Base-by-base conservation (phyloP, 1,140 invertebrate species). In the Drosophila guanche region DNA sequence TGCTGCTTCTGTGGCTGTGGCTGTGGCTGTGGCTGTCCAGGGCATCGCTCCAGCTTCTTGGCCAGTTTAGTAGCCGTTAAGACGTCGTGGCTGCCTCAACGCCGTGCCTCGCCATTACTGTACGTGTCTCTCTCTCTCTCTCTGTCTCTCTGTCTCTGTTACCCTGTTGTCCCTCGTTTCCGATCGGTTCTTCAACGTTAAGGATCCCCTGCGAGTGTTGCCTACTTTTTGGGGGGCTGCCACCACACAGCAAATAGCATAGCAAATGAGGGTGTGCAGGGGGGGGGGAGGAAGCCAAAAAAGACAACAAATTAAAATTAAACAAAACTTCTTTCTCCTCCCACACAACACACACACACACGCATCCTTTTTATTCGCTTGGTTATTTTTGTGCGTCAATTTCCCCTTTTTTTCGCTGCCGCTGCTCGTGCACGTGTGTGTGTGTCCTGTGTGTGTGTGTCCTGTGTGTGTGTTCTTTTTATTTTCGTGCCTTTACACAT, bases 1-100 rank as follows among this genome's bases (percentile, higher is more conserved):
- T 47, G 48, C 29, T 3, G 29, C 7, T 2, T 8, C 29, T 3
- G 29, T 3, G 0, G 1, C 43, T 56, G 48, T 2, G 8, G 10
- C 8, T 6, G 14, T 14, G 27, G n/a, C 20, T 69, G 29, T 20
- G 16, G 16, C 51, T 48, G 33, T 53, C 47, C 33, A 60, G 37
- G 27, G 55, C 55, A 79, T 76, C 51, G 75, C 73, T 12, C 10
- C 74, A 90, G 66, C 76, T 52, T 79, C 81, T 84, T 88, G 71
- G 75, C 56, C 79, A 84, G 73, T 90, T 37, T 89, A 90, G 89
- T 90, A 80, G 84, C 79, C 84, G 81, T 79, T 90, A 80, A 76
- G 89, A 90, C 89, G 81, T 90, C 89, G 89, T 79, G 70, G 74
- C 66, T 79, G 76, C 60, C 67, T 80, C 74, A 67, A 79, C 69